Base-by-base conservation (phyloP, 2,888 invertebrate genomes). In the Cyrtodaria siliqua region DNA sequence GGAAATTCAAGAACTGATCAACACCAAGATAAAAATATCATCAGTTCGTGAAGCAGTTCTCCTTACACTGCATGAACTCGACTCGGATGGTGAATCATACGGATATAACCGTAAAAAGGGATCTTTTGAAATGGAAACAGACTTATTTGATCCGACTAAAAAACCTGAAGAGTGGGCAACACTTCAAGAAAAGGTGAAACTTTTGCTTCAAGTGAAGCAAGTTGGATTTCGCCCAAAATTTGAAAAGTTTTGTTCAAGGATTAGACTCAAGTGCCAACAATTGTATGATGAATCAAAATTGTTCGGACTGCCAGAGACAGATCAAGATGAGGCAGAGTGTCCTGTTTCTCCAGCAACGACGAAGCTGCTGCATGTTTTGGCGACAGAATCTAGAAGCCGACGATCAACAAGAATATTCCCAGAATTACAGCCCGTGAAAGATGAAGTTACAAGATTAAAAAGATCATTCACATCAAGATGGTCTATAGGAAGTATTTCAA, bases 21-120 rank as follows among this genome's bases (percentile, higher is more conserved):
- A 86, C 20, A 60, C 70, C n/a, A 91, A 91, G 62, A 84, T 91
- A 9, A 85, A 89, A 44, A 75, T 90, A 1, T 71, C 89, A 1
- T 87, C 89, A 38, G 89, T 91, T 9, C 80, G 88, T 44, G 91
- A 91, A 76, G 89, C 91, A 0, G 79, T 90, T n/a, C 24, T 67
- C 8, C 49, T 82, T 33, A 76, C 83, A n/a, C 16, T 83, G 16
- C 68, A 72, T 26, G 84, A 86, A 57, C 55, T 86, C 24, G 60
- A 79, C 42, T 60, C 49, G 26, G 82, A 79, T 40, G 81, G 81
- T 2, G 52, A 70, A 18, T 79, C 77, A 4, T 71, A 69, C 44
- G 85, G 85, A 8, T 84, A 67, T 24, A 74, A 80, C 60, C 63
- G 83, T 33, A 80, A 73, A 18, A 67, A 73, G 23, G 79, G 82